These are phyloP conservation scores for Rhaphigaster nebulosa DNA, from an alignment of 2,888 invertebrate genomes.

Conservation along the genomic window DNA sequence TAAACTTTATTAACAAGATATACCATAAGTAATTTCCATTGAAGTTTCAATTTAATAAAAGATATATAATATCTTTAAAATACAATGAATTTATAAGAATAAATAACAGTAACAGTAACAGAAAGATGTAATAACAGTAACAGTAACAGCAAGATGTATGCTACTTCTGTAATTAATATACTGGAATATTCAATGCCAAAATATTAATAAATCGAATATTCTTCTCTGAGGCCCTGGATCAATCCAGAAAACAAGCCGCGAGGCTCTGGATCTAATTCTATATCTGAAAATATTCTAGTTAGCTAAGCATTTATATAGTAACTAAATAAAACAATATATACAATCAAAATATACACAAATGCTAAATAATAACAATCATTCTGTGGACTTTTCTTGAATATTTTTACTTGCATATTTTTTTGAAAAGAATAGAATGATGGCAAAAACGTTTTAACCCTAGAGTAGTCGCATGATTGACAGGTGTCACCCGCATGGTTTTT, in stretches of 20 bases:
- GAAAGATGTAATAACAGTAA: background rate
- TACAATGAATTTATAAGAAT: background rate
- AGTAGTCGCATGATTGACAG: too few species aligned
- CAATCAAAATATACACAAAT: background rate
- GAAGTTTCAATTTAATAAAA: background rate
- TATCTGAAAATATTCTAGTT: conserved; percentile 25
- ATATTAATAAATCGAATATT: background rate
- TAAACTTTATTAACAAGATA: background rate
- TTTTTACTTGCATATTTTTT: background rate
- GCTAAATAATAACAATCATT: background rate
- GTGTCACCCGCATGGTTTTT: too few species aligned
- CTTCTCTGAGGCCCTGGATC: conserved; percentile 47
- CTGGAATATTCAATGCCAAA: background rate
- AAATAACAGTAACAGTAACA: background rate
- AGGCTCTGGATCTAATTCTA: conserved; percentile 28
- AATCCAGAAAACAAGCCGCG: conserved; percentile 56
- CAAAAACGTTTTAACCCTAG: too few species aligned
- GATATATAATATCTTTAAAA: background rate
- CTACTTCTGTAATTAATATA: background rate
- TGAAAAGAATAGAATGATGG: too few species aligned
- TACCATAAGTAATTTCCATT: background rate
- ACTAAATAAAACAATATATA: background rate
- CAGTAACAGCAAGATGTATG: background rate
- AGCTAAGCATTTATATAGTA: background rate
- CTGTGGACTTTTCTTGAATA: background rate